phyloP scores from a whole-genome alignment of 2,797 vertebrate species.

The Aphelocoma californica region DNA sequence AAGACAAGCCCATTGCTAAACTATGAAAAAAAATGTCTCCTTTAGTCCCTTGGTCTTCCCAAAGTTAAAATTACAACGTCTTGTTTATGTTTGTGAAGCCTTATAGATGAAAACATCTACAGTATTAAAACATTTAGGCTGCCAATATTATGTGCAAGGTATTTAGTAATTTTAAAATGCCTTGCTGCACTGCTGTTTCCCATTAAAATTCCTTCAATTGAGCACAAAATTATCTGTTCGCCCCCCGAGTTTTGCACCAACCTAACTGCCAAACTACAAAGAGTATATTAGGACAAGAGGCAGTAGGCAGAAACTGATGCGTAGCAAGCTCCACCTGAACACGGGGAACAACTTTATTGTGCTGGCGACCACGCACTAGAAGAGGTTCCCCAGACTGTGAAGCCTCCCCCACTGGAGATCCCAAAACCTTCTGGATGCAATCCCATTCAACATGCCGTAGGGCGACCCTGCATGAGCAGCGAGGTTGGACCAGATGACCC shows the following conservation, averaged over 20 bases:
- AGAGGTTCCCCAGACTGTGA: neutral
- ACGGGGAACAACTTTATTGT: neutral
- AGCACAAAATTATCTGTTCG: accelerated
- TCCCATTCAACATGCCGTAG: neutral
- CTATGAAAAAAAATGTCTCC: accelerated
- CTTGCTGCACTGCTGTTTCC: accelerated
- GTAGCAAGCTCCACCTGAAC: neutral
- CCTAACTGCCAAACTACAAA: accelerated
- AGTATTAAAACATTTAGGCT: neutral
- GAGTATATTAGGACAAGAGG: too few species aligned
- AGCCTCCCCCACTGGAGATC: neutral
- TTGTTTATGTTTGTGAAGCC: neutral
- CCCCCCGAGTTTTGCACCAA: neutral
- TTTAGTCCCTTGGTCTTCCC: neutral
- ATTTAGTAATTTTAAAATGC: accelerated
- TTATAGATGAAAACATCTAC: accelerated
- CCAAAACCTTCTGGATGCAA: neutral
- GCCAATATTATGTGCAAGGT: accelerated
- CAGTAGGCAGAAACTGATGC: neutral
- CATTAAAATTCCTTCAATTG: neutral
- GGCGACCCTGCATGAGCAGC: neutral
- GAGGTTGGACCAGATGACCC: accelerated
- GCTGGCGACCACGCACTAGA: neutral
- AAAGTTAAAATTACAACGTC: neutral
- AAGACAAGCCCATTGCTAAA: neutral